These are phyloP conservation scores for Chrysocyon brachyurus DNA, from an alignment of 2,797 vertebrate genomes.

Conservation along the genomic window DNA sequence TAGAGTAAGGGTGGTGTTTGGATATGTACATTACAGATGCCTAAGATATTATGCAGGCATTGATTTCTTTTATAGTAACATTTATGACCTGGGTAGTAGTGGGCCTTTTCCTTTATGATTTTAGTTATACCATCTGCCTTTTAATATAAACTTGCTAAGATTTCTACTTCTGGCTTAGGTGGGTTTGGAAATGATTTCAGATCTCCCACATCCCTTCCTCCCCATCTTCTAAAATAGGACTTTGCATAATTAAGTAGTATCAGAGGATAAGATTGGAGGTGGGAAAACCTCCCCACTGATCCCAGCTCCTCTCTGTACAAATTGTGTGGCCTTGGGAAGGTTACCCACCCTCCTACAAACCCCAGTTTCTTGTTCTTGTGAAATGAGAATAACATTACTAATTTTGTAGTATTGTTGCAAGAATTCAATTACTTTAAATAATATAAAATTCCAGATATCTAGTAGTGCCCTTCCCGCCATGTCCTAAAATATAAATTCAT, in stretches of 20 bases:
- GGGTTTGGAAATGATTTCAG: conserved; percentile 54
- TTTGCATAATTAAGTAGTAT: background rate
- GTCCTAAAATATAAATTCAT: conserved; percentile 24
- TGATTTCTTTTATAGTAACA: conserved; percentile 68
- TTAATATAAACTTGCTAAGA: conserved; percentile 38
- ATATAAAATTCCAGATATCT: background rate
- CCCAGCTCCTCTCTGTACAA: background rate
- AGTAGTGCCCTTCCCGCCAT: background rate
- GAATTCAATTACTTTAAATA: conserved; percentile 33
- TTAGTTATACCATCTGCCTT: conserved; percentile 58
- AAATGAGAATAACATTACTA: background rate
- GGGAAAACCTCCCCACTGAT: background rate
- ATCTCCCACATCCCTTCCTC: background rate
- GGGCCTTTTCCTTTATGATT: conserved; percentile 41
- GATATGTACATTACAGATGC: background rate
- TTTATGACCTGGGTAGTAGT: conserved; percentile 38
- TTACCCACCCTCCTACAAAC: background rate
- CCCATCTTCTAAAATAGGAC: background rate
- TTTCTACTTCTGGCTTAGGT: conserved; percentile 66
- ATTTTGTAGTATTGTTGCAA: conserved; percentile 53
- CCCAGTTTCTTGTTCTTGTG: conserved; percentile 50
- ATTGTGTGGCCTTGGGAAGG: background rate
- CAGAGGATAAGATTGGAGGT: background rate
- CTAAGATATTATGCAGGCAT: conserved; percentile 28
- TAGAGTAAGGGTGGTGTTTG: conserved; percentile 14